Base-by-base conservation (phyloP, 1,140 invertebrate species). In the Drosophila malerkotliana region DNA sequence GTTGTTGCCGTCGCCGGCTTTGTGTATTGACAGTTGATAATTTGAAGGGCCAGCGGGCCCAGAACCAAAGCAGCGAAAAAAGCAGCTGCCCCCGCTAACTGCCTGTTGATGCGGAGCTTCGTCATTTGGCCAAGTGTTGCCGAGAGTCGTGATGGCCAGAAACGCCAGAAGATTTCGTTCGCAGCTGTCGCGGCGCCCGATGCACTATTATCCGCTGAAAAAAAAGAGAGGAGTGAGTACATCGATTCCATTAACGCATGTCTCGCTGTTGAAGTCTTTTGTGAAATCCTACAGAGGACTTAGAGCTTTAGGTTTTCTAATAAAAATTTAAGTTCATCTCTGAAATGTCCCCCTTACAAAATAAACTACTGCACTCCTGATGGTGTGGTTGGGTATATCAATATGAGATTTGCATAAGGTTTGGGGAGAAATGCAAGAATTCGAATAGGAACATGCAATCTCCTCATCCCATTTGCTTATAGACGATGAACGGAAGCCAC, bases 401-500 rank as follows among this genome's bases (percentile, higher is more conserved):
- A 79, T 67, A 82, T 60, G 73, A 78, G 57, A 90, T 90, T 90
- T 90, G 85, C 87, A 90, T 90, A 81, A 78, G 75, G 71, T 82
- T 82, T 37, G 24, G 37, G 24, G 24, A 30, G 41, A 32, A 63
- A 52, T 71, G 60, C 68, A 77, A 67, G 57, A 64, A 56, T 44
- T 56, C 44, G 47, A 62, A 79, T 81, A 68, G 77, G 49, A 72
- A 72, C 41, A 61, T 72, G 58, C 71, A 72, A 72, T 68, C 63
- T 76, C 21, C 44, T n/a, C 68, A 49, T 56, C 57, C 51, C 69
- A 67, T 63, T 41, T 28, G 52, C 54, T 69, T 55, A 54, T 49
- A 41, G 28, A 58, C 54, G 52, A 14, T 6, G 39, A 14, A 41
- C 4, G 4, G 5, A 26, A 41, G 24, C 55, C 14, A 52, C 14